phyloP scores from a whole-genome alignment of 2,888 invertebrate genomes.

The Holacanthella duospinosa region DNA sequence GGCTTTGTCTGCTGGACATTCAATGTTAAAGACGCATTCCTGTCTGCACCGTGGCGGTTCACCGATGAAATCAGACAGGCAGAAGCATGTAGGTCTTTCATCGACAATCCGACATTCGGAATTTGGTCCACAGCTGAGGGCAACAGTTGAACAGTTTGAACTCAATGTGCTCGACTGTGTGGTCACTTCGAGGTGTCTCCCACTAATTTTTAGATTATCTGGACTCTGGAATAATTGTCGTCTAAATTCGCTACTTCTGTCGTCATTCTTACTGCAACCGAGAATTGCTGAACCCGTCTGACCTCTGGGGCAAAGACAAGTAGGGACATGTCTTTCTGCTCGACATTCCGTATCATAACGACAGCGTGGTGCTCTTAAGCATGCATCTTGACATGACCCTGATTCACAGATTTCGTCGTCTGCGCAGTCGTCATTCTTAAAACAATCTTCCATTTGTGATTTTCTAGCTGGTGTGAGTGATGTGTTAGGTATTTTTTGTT shows the following conservation, averaged over 20 bases:
- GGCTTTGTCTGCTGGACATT: slow-evolving; percentile 66
- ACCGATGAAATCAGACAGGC: slow-evolving; percentile 51
- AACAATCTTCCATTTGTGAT: slow-evolving; percentile 15
- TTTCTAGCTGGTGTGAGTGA: not conserved
- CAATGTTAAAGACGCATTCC: slow-evolving; percentile 59
- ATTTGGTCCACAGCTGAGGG: slow-evolving; percentile 59
- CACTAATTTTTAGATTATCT: slow-evolving; percentile 1
- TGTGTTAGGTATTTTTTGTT: not conserved
- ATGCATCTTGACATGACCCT: slow-evolving; percentile 39
- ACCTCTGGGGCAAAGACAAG: slow-evolving; percentile 34
- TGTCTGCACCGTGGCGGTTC: slow-evolving; percentile 48
- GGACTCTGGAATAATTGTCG: not conserved
- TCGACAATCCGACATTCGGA: slow-evolving; percentile 49
- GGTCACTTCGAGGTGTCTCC: not conserved
- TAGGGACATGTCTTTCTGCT: slow-evolving; percentile 38
- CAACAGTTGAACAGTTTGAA: not conserved
- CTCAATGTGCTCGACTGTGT: not conserved
- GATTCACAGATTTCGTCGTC: slow-evolving; percentile 20
- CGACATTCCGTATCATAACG: slow-evolving; percentile 39
- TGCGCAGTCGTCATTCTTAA: slow-evolving; percentile 21
- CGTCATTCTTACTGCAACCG: slow-evolving; percentile 26
- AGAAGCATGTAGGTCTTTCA: slow-evolving; percentile 55
- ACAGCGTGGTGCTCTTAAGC: slow-evolving; percentile 38
- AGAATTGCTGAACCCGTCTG: slow-evolving; percentile 31
- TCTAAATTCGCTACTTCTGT: not conserved